phyloP scores from a whole-genome alignment of 2,797 vertebrate species.

The Mus minutoides region DNA sequence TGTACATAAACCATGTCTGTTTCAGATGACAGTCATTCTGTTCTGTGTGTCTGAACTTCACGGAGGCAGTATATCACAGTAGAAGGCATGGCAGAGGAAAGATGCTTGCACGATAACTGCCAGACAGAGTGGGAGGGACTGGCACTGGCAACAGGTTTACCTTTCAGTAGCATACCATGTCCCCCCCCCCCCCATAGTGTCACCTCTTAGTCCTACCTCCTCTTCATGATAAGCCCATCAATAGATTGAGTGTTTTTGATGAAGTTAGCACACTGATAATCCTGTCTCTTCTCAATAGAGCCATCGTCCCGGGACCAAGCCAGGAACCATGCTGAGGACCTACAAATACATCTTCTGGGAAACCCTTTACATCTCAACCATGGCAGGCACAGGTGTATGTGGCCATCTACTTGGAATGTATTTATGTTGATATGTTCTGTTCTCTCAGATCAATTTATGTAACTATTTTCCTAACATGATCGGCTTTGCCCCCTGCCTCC shows the following conservation, averaged over 20 bases:
- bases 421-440: conserved; percentile 43
- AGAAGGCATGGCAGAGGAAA: neutral
- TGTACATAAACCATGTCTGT: neutral
- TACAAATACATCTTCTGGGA: neutral
- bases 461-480: conserved; percentile 50
- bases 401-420: neutral
- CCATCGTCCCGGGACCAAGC: neutral
- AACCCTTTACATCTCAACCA: neutral
- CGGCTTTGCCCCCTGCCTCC: neutral
- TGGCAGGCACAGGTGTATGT: neutral
- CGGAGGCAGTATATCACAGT: neutral
- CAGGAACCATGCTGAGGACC: neutral
- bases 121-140: neutral
- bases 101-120: neutral
- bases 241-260: neutral
- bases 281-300: neutral
- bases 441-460: conserved; percentile 40
- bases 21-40: neutral
- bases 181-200: neutral
- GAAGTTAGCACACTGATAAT: neutral
- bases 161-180: neutral
- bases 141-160: neutral
- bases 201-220: neutral
- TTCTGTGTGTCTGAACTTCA: neutral
- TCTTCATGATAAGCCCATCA: neutral